Percentiles rank a stretch among this genome's conserved stretches.
Evolutionary conservation across 2,113 vertebrate species (phyloP).

Genomic region (Platanista minor): DNA sequence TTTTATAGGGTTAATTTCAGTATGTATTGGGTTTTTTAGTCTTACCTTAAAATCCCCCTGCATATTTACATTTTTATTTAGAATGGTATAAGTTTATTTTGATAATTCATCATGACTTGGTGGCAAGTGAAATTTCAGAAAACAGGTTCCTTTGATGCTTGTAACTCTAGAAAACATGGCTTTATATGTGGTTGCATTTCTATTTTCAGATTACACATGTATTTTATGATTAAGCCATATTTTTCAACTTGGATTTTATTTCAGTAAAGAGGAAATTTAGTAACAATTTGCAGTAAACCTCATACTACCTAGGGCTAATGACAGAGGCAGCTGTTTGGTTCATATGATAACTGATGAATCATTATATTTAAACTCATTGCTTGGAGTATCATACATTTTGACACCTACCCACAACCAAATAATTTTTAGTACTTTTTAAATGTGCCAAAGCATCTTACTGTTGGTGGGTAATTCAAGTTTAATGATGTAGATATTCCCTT

Average conservation of each 20-base stretch:
- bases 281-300: background rate
- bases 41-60: background rate
- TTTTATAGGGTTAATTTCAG: background rate
- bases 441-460: background rate
- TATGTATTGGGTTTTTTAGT: background rate
- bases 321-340: background rate
- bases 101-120: background rate
- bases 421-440: background rate
- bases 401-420: background rate
- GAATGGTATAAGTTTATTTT: background rate
- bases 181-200: background rate
- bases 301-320: background rate
- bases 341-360: background rate
- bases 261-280: background rate
- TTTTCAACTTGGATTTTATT: conserved; percentile 24
- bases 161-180: background rate
- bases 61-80: background rate
- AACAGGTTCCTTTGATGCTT: background rate
- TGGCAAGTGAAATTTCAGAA: background rate
- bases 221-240: background rate
- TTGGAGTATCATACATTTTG: background rate
- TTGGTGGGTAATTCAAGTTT: background rate
- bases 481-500: background rate
- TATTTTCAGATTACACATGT: background rate
- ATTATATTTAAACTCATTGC: background rate